Evolutionary conservation across 2,888 invertebrate species (phyloP), one percentile per base, ranked within the genome.

Genomic region (Venustoraphidia nigricollis): DNA sequence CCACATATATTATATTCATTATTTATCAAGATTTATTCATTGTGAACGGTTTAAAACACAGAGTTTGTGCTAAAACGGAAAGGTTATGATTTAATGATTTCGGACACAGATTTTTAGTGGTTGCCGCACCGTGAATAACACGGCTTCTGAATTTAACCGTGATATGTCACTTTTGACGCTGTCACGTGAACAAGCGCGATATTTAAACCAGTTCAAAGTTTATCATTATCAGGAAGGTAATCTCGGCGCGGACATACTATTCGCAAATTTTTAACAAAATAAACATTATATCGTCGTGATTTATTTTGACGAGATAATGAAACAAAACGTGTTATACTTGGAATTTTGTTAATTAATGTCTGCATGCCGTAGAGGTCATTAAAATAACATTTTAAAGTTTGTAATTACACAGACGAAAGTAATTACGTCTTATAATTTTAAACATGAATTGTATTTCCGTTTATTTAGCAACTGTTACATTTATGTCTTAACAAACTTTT

Each of bases 61-160:
- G 37, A 36, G 47, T 42, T 43, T 17, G 47, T 40, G 42, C 37
- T 47, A 43, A 37, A 47, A 36, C 17, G 43, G 35, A 43, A 47
- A 47, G 47, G 47, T 47, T 47, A 47, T 47, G 47, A 43, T 17
- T 43, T 27, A 36, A 37, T 38, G 43, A 42, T 46, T 41, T 47
- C 38, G 42, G 47, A 43, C 43, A 39, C 46, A 43, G 47, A 47
- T 42, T 47, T 47, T 43, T 37, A 43, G 47, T 40, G 41, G 39
- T 47, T 47, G 47, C 47, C 47, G 47, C 47, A 47, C 47, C 47
- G 47, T 47, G 47, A 42, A 47, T 42, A 47, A 42, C 47, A 40
- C 47, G 43, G 47, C 47, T 47, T 47, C n/a, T 36, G 13, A 47
- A 38, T 47, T 47, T 43, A 13, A 27, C 36, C 47, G 47, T 17